These are phyloP conservation scores for Onychostoma macrolepis DNA, from an alignment of 2,113 vertebrate genomes.

Conservation along the genomic window DNA sequence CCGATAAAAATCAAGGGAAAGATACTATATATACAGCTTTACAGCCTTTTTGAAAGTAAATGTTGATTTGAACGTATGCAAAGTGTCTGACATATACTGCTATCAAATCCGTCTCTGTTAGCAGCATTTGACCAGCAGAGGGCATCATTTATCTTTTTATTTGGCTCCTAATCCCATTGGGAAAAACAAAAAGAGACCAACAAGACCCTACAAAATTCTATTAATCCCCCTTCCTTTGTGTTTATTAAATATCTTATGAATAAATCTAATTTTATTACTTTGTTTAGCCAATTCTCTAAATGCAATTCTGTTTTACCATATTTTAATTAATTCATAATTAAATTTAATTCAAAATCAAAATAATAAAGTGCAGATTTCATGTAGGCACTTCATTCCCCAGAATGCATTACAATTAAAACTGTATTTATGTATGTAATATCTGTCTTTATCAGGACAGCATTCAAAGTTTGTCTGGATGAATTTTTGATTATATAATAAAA, in stretches of 20 bases:
- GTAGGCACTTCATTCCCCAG: no score
- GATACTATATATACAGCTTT: no score
- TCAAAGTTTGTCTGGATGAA: no score
- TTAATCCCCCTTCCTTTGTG: background rate
- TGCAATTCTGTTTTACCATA: background rate
- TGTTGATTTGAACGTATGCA: background rate
- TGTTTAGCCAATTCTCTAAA: background rate
- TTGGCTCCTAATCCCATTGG: background rate
- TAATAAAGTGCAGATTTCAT: background rate
- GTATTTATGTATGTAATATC: no score
- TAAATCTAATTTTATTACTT: background rate
- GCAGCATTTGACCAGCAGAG: background rate
- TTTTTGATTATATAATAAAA: no score
- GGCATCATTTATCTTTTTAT: slow-evolving; percentile 2
- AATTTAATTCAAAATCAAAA: background rate
- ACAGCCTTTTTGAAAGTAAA: no score
- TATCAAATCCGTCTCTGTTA: background rate
- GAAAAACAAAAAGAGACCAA: background rate
- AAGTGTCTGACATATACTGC: background rate
- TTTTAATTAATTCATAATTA: background rate
- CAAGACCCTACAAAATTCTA: no score
- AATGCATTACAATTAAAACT: background rate
- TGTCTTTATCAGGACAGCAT: no score
- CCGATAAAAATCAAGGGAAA: no score
- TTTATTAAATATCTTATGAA: background rate